Evolutionary conservation across 2,888 invertebrate genomes (phyloP), one percentile per base, ranked within the genome.

Genomic region (Acronicta leporina): DNA sequence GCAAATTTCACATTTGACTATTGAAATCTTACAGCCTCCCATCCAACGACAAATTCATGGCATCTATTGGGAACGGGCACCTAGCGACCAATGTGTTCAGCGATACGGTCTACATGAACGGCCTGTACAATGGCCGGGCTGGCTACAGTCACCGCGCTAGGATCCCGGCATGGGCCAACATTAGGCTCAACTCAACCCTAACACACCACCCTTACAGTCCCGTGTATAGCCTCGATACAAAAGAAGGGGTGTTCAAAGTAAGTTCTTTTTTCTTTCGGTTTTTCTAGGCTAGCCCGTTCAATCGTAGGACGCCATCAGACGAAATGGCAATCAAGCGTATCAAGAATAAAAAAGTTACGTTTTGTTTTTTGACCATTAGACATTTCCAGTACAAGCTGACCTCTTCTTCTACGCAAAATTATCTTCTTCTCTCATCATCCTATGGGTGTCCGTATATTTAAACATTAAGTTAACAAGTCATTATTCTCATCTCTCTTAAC

Each of bases 51-150:
- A 94, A 92, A 57, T 95, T 95, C 71, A 95, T 95, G 95, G 94
- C 96, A 6, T 95, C 95, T 0, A 82, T 96, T 4, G 95, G 95
- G 1, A 96, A 96, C 68, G 96, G 96, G 0, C 95, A 96, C 68
- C 73, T 96, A 53, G 96, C 96, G 0, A 95, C 95, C 9, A 95
- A 95, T 16, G 79, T 96, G 15, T 95, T 95, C 81, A 95, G 95
- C 33, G 94, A 95, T 70, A 92, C 95, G 0, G 95, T 96, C 3
- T 95, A 95, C 69, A 94, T 96, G 89, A 96, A 96, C 66, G 96
- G 96, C 0, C 75, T 96, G 0, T 96, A 96, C 84, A 96, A 95
- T 80, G 96, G 96, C 1, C 83, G 80, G 7, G 88, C 84, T 1
- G 96, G 96, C 0, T 88, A 94, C 43, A 96, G 96, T 67, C 95